Base-by-base conservation (phyloP, 2,888 invertebrate genomes). In the Lycaena phlaeas region DNA sequence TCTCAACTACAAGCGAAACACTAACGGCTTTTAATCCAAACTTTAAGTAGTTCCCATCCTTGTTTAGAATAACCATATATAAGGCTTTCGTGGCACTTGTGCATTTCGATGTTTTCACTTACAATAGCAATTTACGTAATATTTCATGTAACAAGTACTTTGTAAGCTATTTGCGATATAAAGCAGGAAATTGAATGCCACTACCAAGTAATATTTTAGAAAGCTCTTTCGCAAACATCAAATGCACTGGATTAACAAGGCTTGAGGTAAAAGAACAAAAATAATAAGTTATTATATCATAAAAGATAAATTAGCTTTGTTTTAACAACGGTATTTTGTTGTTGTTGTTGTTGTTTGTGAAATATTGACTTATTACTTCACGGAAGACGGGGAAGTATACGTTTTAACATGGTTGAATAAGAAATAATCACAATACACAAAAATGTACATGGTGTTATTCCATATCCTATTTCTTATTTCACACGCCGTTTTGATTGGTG, bases 1-100 rank as follows among this genome's bases (percentile, higher is more conserved):
- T 22, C 22, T 22, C 7, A 22, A 6, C 22, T 22, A 17, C 17
- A 10, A 27, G 27, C 11, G 7, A 7, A 7, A 22, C 17, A 18
- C 18, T 11, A 31, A 31, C 31, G 6, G 18, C 31, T 31, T 22
- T 31, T 31, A 31, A 31, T 31, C 31, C 17, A 31, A 31, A 31
- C 31, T 31, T 31, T 31, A 31, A 31, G 31, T 31, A 18, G 31
- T 31, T 31, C 17, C 31, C 17, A 17, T 17, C 18, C 17, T 31
- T 7, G 18, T 17, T 17, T 6, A 17, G n/a, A n/a, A 18, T 10
- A 17, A 3, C 31, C 17, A 11, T 31, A 18, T 31, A 31, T 11
- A 18, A 31, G 10, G 6, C 18, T 31, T 17, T 17, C 7, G 11
- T 31, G 11, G 18, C 18, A 31, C 18, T 18, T 18, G 18, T 15